A percentile compares a stretch with the other conserved stretches of the same genome.
Conservation (phyloP, 1,140 invertebrate genomes). For the Latrodectus geometricus region DNA sequence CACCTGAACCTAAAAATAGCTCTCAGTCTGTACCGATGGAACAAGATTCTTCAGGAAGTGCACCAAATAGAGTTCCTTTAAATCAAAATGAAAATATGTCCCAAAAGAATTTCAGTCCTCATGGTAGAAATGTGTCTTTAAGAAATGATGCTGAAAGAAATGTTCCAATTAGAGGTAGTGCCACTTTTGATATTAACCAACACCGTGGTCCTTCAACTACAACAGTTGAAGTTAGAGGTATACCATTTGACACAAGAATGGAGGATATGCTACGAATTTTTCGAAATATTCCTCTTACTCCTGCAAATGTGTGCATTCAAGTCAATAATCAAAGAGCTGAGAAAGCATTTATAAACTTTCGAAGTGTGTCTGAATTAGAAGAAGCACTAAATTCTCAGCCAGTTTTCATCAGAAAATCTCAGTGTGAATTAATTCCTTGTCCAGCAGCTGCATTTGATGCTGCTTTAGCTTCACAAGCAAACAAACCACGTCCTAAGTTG, state of each 20-base stretch:
- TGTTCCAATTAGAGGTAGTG: background rate
- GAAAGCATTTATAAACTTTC: constrained; percentile 83
- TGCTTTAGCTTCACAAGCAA: background rate
- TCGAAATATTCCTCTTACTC: constrained; percentile 80
- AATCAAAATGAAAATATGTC: background rate
- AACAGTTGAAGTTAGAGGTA: constrained; percentile 76
- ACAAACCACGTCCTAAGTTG: constrained; percentile 1
- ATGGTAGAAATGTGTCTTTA: too few relatives aligned
- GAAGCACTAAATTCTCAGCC: constrained; percentile 75
- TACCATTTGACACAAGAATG: constrained; percentile 71
- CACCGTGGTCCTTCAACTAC: background rate
- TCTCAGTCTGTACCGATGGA: constrained; percentile 6
- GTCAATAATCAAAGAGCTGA: constrained; percentile 85
- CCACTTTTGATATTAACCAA: background rate
- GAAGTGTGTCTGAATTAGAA: constrained; percentile 74
- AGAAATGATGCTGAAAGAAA: background rate
- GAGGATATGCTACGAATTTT: constrained; percentile 86
- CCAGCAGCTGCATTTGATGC: constrained; percentile 43
- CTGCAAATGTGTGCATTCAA: constrained; percentile 86
- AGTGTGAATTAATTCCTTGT: constrained; percentile 65
- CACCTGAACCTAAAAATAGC: background rate
- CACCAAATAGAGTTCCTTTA: background rate
- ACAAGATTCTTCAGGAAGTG: background rate
- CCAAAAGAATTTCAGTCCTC: background rate
- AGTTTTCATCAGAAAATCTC: constrained; percentile 64